These are phyloP conservation scores for Psilanteris sp. DNA, from an alignment of 1,140 invertebrate genomes.

Conservation along the genomic window DNA sequence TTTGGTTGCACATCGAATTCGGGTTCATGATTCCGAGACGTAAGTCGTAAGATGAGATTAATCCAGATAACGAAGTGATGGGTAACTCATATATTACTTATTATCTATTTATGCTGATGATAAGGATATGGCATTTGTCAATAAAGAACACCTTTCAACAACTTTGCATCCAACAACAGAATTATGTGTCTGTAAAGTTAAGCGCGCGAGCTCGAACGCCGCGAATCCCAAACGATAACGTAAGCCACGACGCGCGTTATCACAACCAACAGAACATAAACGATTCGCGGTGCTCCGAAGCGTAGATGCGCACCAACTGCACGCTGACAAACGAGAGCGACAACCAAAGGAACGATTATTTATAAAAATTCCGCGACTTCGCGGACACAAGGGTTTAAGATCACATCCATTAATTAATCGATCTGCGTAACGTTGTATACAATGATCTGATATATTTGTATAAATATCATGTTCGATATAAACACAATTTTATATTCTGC, in stretches of 20 bases:
- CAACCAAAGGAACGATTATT: no score
- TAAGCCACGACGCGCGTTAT: no score
- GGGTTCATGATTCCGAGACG: slow-evolving; percentile 30
- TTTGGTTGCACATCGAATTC: slow-evolving; percentile 45
- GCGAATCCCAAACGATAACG: no score
- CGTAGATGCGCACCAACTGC: no score
- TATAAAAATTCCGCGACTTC: not conserved
- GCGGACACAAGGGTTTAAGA: slow-evolving; percentile 17
- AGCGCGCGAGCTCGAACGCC: not conserved
- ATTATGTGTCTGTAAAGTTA: slow-evolving; percentile 13
- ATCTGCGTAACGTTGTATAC: slow-evolving; percentile 45
- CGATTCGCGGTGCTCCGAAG: no score
- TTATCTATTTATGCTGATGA: no score
- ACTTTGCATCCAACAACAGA: slow-evolving; percentile 16
- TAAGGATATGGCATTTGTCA: slow-evolving; percentile 14
- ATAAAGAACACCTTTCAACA: slow-evolving; percentile 21
- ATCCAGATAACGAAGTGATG: slow-evolving; percentile 47
- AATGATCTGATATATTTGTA: slow-evolving; percentile 54
- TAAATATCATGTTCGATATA: slow-evolving; percentile 52
- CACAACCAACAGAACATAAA: no score
- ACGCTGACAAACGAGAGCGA: no score
- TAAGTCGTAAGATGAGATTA: slow-evolving; percentile 25
- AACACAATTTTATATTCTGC: slow-evolving; percentile 57
- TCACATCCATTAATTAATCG: slow-evolving; percentile 16
- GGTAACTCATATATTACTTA: no score